Evolutionary conservation across 2,113 vertebrate species (phyloP).

Genomic region (Odobenus rosmarus): DNA sequence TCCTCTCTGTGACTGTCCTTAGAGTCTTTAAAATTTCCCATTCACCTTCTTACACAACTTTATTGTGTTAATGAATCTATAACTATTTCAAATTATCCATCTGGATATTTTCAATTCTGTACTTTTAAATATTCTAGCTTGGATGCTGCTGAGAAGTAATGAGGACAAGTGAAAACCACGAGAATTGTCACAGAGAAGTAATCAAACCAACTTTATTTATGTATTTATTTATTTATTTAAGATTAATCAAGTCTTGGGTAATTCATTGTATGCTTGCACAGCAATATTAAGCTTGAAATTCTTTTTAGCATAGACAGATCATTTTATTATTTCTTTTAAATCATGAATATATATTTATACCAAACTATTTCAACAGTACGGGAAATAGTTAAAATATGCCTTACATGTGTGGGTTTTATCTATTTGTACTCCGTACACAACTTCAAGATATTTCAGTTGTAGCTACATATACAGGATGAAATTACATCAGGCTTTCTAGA

Average conservation of each 20-base stretch:
- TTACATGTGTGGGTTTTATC: neutral
- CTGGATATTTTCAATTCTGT: neutral
- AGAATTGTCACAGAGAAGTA: neutral
- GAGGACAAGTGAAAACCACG: neutral
- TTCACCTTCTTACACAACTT: neutral
- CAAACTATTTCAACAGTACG: neutral
- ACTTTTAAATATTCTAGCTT: neutral
- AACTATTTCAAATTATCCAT: neutral
- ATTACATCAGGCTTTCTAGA: neutral
- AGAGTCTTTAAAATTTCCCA: neutral
- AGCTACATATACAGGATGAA: neutral
- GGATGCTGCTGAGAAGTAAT: neutral
- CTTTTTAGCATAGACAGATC: neutral
- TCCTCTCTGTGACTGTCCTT: neutral
- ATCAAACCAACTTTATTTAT: neutral
- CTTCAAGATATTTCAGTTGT: neutral
- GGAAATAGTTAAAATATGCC: neutral
- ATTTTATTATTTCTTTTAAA: slow-evolving; percentile 41
- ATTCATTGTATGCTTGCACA: neutral
- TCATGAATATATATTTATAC: neutral
- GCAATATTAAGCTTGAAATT: neutral
- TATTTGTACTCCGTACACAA: neutral
- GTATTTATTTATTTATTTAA: neutral
- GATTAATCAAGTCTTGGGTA: neutral
- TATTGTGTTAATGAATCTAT: neutral